Evolutionary conservation across 2,113 vertebrate genomes (phyloP), one percentile per base, ranked within the genome.

Genomic region (Zosterops pallidus): DNA sequence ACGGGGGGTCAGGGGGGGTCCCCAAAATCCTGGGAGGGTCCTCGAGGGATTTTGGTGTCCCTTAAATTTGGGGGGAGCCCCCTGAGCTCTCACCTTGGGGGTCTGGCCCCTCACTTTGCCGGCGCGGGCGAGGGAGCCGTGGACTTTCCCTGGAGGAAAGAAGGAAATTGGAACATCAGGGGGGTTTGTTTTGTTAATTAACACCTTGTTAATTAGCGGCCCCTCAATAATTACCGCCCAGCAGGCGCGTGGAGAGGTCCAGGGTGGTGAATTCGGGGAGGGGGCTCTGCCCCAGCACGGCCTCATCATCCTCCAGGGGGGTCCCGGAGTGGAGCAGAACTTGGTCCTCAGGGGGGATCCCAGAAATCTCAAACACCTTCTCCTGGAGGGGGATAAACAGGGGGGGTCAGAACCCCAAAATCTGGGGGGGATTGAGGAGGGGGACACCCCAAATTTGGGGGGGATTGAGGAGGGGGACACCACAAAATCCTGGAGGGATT

Each of bases 201-300:
- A 5, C 31, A 11, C 2, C 25, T 5, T 1, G 0, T 0, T 76
- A 67, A 76, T 57, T 31, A 83, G 24, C 6, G 4, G 0, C 14
- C 11, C 28, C 18, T 6, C 10, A 4, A 0, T 1, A 68, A 50
- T 42, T 77, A 77, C 71, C 83, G 9, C 83, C 83, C 37, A 59
- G 71, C 52, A 76, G 71, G 62, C 83, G 71, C 11, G 71, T 35
- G 71, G 83, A 52, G 83, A 86, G 71, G 11, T 86, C 71, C 44
- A 86, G 44, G 53, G 83, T 68, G 71, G 83, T 1, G 17, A 86
- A 68, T 52, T 86, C 63, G 37, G 71, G 71, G 71, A 86, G 71
- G 83, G 71, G 71, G 83, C 83, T 86, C 62, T 76, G 71, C 5
- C 44, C 44, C 83, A 86, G 71, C 83, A 29, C 62, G 31, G 62